Conservation (phyloP, 2,113 vertebrate genomes). For the Myanophis thanlyinensis region DNA sequence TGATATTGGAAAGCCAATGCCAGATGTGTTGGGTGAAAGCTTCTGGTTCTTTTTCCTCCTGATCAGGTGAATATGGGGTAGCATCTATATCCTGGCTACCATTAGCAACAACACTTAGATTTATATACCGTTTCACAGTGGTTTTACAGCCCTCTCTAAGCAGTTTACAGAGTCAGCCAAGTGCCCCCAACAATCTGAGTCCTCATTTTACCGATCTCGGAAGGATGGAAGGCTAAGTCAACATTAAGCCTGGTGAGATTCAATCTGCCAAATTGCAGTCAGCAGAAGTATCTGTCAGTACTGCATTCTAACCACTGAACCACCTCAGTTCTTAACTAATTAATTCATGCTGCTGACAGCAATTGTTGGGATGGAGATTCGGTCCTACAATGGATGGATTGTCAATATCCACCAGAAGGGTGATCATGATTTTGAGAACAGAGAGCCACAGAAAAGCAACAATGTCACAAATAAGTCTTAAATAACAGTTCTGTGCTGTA, state of each 20-base stretch:
- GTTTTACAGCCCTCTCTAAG: too few relatives aligned
- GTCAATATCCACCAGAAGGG: conserved; percentile 45
- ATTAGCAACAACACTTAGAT: conserved; percentile 21
- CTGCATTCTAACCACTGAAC: too few relatives aligned
- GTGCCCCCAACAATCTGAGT: too few relatives aligned
- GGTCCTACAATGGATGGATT: conserved; percentile 55
- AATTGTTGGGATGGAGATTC: conserved; percentile 47
- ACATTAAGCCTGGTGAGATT: too few relatives aligned
- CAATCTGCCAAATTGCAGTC: too few relatives aligned
- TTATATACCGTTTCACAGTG: too few relatives aligned
- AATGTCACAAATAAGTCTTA: conserved; percentile 19
- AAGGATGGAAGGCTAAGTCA: too few relatives aligned
- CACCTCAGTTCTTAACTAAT: not conserved
- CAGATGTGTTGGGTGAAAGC: not conserved
- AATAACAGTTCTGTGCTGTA: not conserved
- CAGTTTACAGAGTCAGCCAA: too few relatives aligned
- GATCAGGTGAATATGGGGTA: conserved; percentile 8
- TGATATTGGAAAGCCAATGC: not conserved
- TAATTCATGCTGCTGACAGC: conserved; percentile 18
- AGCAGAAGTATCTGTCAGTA: too few relatives aligned
- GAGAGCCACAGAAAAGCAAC: conserved; percentile 8
- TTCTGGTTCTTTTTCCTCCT: conserved; percentile 44
- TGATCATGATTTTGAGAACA: conserved; percentile 49
- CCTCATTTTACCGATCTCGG: too few relatives aligned
- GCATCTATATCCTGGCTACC: conserved; percentile 35